Evolutionary conservation across 2,888 invertebrate species (phyloP), one percentile per base, ranked within the genome.

Genomic region (Callosobruchus maculatus): DNA sequence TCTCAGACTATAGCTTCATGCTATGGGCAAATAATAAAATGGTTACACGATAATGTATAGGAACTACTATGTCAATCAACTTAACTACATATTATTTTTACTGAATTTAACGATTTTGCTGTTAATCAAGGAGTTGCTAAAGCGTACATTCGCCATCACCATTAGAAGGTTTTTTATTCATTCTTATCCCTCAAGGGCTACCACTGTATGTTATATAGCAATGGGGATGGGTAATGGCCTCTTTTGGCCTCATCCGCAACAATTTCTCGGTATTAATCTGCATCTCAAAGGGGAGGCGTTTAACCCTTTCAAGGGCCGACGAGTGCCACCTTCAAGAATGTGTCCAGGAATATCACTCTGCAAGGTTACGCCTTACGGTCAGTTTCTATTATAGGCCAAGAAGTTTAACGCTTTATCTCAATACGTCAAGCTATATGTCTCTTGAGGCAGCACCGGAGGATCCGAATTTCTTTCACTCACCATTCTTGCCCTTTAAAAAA

Each of bases 261-360:
- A 84, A 84, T 86, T 86, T 86, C 86, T 87, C 86, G 83, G 80
- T 86, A 87, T 87, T 86, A 86, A 86, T 85, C 84, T 86, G 84
- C 85, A 85, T 85, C 84, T 84, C 80, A 76, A 49, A 49, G 18
- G 49, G 49, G 49, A 49, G 3, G 49, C 49, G 18, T 78, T 83
- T 83, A 84, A 84, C 85, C 84, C 83, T 84, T 84, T 84, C 85
- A 85, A 86, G 74, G 77, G 76, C 70, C 21, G 72, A 71, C 74
- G 76, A 79, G 77, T 77, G 77, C 77, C 13, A 49, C 49, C 49
- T 49, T 49, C 78, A 77, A 73, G 78, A 78, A 78, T 79, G 49
- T 13, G 49, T 49, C 49, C 49, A 49, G 49, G 49, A 49, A 49
- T 49, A 49, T 18, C 49, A 49, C 18, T 18, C 49, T 13, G 13